Evolutionary conservation across 1,140 invertebrate species (phyloP).

Genomic region (Acromyrmex echinatior): DNA sequence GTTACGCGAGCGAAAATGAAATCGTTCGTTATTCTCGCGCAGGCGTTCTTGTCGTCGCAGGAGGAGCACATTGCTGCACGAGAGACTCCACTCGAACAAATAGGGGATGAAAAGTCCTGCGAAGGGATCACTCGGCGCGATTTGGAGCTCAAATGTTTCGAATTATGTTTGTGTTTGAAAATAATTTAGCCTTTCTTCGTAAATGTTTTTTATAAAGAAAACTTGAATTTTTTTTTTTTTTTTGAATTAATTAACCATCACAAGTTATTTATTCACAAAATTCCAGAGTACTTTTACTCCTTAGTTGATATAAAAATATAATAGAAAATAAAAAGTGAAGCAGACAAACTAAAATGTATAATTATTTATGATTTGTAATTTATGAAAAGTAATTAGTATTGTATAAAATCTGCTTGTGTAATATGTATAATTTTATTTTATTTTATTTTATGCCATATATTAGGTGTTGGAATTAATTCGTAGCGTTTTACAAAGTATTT

Average conservation of each 20-base stretch:
- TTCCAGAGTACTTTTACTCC: neutral
- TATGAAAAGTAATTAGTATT: neutral
- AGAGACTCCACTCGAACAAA: conserved; percentile 21
- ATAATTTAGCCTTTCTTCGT: neutral
- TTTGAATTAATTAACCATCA: neutral
- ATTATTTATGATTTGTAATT: neutral
- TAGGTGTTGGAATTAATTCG: no score
- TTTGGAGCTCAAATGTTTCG: neutral
- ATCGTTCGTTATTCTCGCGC: conserved; percentile 84
- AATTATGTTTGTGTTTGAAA: neutral
- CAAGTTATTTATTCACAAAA: neutral
- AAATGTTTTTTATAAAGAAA: neutral
- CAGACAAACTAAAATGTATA: neutral
- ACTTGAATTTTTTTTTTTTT: neutral
- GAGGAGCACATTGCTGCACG: conserved; percentile 26
- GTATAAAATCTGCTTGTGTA: neutral
- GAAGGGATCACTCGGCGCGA: neutral
- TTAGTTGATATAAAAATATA: neutral
- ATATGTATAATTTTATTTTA: neutral
- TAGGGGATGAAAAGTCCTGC: neutral
- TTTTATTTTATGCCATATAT: neutral
- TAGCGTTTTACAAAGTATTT: no score
- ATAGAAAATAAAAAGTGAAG: neutral
- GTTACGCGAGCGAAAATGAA: conserved; percentile 77
- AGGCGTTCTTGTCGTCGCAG: conserved; percentile 69